Percentiles rank a stretch among this genome's conserved stretches.
Evolutionary conservation across 2,888 invertebrate species (phyloP).

Genomic region (Phortica okadai): DNA sequence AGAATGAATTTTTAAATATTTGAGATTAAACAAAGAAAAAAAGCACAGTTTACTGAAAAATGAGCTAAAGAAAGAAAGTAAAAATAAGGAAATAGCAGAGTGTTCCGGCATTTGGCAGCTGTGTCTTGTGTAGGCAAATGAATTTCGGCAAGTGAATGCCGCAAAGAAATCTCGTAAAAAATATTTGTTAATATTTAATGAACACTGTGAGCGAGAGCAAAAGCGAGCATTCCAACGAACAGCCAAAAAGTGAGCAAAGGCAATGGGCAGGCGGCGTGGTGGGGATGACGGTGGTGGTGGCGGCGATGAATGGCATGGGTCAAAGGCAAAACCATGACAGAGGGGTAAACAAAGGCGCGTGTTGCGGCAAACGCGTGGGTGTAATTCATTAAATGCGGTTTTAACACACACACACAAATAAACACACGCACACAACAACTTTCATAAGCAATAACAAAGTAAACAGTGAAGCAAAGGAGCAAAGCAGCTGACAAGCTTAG

Average conservation of each 20-base stretch:
- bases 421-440: neutral
- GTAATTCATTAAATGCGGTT: conserved; percentile 16
- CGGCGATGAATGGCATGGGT: too few species aligned
- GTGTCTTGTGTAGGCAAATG: neutral
- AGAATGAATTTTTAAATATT: too few species aligned
- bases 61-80: neutral
- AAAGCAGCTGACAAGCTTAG: conserved; percentile 6
- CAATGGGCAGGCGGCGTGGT: neutral
- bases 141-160: neutral
- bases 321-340: neutral
- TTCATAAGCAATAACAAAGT: neutral
- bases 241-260: neutral
- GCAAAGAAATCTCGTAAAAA: conserved; percentile 17
- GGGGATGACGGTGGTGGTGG: neutral
- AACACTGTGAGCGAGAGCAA: neutral
- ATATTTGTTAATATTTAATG: conserved; percentile 24
- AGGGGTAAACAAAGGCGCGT: neutral
- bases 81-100: neutral
- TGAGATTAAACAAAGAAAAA: neutral
- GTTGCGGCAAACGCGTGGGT: neutral
- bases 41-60: neutral
- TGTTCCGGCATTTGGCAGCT: neutral
- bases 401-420: conserved; percentile 8
- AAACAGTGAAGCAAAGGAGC: conserved; percentile 13
- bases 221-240: neutral